These are phyloP conservation scores for Drosophila yooni DNA, from an alignment of 2,888 invertebrate species.

Conservation along the genomic window DNA sequence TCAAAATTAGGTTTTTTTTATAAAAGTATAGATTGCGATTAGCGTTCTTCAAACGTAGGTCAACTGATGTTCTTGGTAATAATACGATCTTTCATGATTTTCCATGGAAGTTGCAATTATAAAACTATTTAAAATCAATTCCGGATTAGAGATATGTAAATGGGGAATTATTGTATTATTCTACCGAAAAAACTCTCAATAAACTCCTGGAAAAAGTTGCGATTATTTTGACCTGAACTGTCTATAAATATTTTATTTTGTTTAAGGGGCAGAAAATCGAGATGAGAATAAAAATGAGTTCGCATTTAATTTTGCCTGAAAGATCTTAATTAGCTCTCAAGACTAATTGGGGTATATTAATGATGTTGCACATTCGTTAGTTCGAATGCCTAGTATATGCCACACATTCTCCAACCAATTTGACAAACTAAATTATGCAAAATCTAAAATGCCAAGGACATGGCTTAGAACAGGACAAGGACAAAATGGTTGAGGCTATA, in stretches of 20 bases:
- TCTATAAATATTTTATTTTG: not conserved
- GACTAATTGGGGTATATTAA: not conserved
- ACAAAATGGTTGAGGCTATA: slow-evolving; percentile 41
- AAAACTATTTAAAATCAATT: not conserved
- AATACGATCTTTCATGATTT: not conserved
- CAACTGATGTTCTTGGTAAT: not conserved
- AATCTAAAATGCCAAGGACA: slow-evolving; percentile 63
- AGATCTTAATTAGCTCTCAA: not conserved
- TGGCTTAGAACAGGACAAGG: not conserved
- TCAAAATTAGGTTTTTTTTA: not conserved
- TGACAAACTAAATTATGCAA: slow-evolving; percentile 7
- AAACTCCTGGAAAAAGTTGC: not conserved
- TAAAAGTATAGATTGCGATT: not conserved
- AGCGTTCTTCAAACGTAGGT: not conserved
- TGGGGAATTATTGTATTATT: not conserved
- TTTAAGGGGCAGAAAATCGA: not conserved
- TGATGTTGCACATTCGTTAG: not conserved
- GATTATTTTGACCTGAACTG: not conserved
- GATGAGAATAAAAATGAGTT: not conserved
- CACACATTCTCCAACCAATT: not conserved
- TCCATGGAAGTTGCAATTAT: fast-evolving
- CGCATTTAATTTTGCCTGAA: not conserved
- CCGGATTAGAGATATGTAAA: not conserved
- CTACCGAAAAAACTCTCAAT: not conserved
- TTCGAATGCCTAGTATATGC: not conserved